Percentiles rank a stretch among this genome's conserved stretches.
Conservation (phyloP, 2,113 vertebrate species). For the Boulengeromyrus knoepffleri region DNA sequence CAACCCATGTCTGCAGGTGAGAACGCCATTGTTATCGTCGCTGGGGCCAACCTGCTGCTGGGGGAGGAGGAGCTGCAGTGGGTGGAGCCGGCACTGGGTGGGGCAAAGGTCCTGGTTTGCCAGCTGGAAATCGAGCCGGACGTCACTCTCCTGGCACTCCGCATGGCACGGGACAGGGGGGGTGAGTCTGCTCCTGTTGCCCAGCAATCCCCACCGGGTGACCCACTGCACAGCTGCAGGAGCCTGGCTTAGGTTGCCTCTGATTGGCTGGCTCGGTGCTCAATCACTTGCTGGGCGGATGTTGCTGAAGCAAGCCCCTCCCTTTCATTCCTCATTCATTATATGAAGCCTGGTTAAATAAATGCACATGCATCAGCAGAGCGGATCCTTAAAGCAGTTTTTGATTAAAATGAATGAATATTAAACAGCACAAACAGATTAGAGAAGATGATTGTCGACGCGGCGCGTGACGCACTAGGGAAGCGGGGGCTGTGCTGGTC, state of each 20-base stretch:
- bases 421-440: neutral
- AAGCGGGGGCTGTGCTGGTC: neutral
- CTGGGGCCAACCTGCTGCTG: constrained; percentile 87
- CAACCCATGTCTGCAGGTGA: constrained; percentile 62
- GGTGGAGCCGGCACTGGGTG: constrained; percentile 61
- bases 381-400: neutral
- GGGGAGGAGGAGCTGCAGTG: constrained; percentile 67
- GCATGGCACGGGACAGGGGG: constrained; percentile 69
- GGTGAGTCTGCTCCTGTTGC: constrained; percentile 54
- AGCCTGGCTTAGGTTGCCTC: neutral
- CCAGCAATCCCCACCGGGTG: neutral
- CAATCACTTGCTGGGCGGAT: neutral
- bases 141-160: constrained; percentile 74
- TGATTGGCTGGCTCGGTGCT: neutral
- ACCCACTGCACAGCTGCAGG: neutral
- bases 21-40: constrained; percentile 90
- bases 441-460: neutral
- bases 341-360: neutral
- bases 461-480: neutral
- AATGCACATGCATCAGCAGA: neutral
- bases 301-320: neutral
- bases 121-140: constrained; percentile 82
- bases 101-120: constrained; percentile 80
- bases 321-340: neutral
- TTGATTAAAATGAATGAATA: neutral